These are phyloP conservation scores for Zeugodacus cucurbitae DNA, from an alignment of 1,140 invertebrate species.

Conservation along the genomic window DNA sequence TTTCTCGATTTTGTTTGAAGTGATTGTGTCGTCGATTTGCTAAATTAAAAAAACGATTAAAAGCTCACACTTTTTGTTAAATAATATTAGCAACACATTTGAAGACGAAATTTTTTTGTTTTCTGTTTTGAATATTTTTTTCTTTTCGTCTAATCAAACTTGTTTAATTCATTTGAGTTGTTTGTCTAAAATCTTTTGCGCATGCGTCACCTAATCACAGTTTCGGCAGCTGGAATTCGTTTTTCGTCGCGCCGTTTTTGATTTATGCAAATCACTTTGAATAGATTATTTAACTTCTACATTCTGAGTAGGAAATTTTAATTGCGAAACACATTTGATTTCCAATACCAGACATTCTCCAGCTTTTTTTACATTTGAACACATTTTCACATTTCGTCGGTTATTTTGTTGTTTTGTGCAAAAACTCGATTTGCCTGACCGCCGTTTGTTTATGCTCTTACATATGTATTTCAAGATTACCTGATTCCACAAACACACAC, in stretches of 20 bases:
- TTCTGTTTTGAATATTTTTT: neutral
- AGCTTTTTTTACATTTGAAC: neutral
- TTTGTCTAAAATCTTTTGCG: slow-evolving; percentile 13
- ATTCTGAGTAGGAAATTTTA: too few species aligned
- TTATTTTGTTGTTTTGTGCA: slow-evolving; percentile 31
- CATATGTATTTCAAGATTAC: slow-evolving; percentile 13
- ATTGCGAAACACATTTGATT: too few species aligned
- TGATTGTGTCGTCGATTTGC: too few species aligned
- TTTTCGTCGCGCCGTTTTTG: neutral
- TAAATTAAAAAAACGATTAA: too few species aligned
- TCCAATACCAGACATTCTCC: too few species aligned
- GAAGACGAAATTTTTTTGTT: neutral
- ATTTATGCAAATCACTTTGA: neutral
- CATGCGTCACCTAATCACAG: neutral
- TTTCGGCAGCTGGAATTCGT: neutral
- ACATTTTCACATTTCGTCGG: neutral
- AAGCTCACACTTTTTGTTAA: too few species aligned
- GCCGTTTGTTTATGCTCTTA: neutral
- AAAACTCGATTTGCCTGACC: slow-evolving; percentile 45
- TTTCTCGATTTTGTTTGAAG: neutral
- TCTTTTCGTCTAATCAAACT: neutral
- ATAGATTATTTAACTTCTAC: neutral
- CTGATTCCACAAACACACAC: slow-evolving; percentile 16
- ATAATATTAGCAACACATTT: too few species aligned
- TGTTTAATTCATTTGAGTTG: neutral